Percentiles rank a stretch among this genome's conserved stretches.
phyloP scores from a whole-genome alignment of 2,797 vertebrate species.

The Spinus olivaceus region DNA sequence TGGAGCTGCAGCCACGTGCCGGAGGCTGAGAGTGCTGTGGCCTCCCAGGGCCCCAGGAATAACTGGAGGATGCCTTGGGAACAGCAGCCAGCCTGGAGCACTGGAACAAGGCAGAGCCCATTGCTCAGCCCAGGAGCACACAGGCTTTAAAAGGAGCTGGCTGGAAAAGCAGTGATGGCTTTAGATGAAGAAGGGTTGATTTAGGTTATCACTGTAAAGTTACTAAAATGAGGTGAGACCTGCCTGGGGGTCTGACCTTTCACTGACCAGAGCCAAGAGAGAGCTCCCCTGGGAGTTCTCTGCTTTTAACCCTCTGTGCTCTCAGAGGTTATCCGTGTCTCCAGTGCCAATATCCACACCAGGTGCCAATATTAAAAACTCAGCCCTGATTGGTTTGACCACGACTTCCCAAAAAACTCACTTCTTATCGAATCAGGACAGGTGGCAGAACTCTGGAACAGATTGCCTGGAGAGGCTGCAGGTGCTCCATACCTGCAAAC shows the following conservation, averaged over 20 bases:
- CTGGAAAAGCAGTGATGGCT: not conserved
- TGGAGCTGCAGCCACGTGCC: accelerated
- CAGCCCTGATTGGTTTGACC: not conserved
- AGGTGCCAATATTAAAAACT: not conserved
- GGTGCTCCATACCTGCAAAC: not conserved
- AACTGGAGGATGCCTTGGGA: not conserved
- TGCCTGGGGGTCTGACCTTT: too few relatives aligned
- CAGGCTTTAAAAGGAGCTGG: not conserved
- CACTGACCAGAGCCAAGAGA: too few relatives aligned
- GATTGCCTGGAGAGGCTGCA: not conserved
- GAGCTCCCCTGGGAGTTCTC: too few relatives aligned
- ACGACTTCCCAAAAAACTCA: not conserved
- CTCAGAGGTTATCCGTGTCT: too few relatives aligned
- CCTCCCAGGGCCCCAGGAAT: not conserved
- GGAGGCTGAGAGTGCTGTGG: not conserved
- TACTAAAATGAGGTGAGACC: too few relatives aligned
- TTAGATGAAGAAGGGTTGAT: not conserved
- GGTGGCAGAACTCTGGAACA: not conserved
- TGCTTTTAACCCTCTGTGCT: too few relatives aligned
- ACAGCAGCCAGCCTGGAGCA: not conserved
- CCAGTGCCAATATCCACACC: too few relatives aligned
- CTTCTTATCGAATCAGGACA: not conserved
- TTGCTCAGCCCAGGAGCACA: not conserved
- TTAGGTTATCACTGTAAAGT: not conserved
- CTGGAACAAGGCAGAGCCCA: not conserved